These are phyloP conservation scores for Epinotia nisella DNA, from an alignment of 2,888 invertebrate species.

Conservation along the genomic window DNA sequence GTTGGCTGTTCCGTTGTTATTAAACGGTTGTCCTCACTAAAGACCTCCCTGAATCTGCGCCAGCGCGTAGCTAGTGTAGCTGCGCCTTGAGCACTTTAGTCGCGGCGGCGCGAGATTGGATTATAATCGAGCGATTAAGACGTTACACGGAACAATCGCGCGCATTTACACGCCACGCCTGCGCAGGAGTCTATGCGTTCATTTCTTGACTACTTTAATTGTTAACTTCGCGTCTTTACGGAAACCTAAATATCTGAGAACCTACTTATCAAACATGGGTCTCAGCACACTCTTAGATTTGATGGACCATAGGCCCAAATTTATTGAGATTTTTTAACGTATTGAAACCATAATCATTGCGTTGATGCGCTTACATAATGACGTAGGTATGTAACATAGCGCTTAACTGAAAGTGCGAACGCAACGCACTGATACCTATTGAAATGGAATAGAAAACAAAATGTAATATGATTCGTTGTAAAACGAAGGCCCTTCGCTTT, in stretches of 20 bases:
- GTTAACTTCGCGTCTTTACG: not conserved
- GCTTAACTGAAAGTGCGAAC: too few species aligned
- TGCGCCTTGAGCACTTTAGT: slow-evolving; percentile 17
- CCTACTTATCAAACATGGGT: too few species aligned
- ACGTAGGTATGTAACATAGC: too few species aligned
- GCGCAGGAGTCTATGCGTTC: slow-evolving; percentile 23
- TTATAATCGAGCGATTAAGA: slow-evolving; percentile 55
- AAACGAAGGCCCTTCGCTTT: too few species aligned
- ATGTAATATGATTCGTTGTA: too few species aligned
- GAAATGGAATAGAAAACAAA: too few species aligned
- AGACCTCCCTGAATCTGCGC: slow-evolving; percentile 31
- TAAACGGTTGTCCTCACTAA: slow-evolving; percentile 8
- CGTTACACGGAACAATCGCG: slow-evolving; percentile 56
- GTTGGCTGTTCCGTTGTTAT: not conserved
- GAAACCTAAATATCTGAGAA: not conserved
- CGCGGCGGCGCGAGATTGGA: slow-evolving; percentile 46
- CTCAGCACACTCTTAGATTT: too few species aligned
- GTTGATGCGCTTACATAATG: too few species aligned
- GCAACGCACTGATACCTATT: too few species aligned
- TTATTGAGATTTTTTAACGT: too few species aligned
- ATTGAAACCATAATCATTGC: too few species aligned
- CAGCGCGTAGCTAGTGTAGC: not conserved
- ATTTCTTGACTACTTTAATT: slow-evolving; percentile 9
- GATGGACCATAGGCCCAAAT: too few species aligned
- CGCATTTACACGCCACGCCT: slow-evolving; percentile 51